Evolutionary conservation across 1,140 invertebrate species (phyloP).

Genomic region (Solenopsis invicta): DNA sequence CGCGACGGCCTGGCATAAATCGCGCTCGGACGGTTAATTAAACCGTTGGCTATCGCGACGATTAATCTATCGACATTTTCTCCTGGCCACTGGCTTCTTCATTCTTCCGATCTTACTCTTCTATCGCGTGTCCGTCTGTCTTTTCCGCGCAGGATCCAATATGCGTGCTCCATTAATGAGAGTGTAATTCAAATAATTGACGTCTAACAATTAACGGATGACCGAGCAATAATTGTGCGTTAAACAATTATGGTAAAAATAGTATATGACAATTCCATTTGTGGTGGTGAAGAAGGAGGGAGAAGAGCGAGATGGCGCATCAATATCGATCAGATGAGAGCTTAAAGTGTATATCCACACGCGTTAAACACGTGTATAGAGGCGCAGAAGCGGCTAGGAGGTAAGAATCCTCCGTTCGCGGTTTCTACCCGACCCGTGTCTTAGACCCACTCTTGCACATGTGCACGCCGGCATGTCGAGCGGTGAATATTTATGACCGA

Average conservation of each 20-base stretch:
- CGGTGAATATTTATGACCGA: conserved; percentile 62
- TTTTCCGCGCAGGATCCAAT: neutral
- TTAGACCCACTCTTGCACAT: conserved; percentile 67
- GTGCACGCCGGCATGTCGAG: conserved; percentile 77
- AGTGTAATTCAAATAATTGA: neutral
- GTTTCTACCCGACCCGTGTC: conserved; percentile 20
- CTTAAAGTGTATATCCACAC: conserved; percentile 61
- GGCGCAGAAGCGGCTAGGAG: conserved; percentile 63
- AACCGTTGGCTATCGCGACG: conserved; percentile 82
- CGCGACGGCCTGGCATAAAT: conserved; percentile 68
- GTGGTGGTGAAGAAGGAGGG: conserved; percentile 13
- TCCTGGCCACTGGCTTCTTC: conserved; percentile 51
- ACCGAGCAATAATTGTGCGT: neutral
- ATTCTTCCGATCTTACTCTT: conserved; percentile 39
- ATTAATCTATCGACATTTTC: conserved; percentile 82
- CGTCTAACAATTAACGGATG: neutral
- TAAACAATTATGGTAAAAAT: conserved; percentile 26
- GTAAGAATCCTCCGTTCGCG: conserved; percentile 44
- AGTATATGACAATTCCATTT: neutral
- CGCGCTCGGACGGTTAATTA: conserved; percentile 78
- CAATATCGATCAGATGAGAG: conserved; percentile 45
- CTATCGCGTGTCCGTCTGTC: conserved; percentile 23
- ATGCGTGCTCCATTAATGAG: conserved; percentile 1
- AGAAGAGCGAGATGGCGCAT: neutral
- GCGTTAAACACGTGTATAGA: conserved; percentile 30